Percentiles rank a stretch among this genome's conserved stretches.
These are phyloP conservation scores for Nothoprocta perdicaria DNA, from an alignment of 2,113 vertebrate species.

Conservation along the genomic window DNA sequence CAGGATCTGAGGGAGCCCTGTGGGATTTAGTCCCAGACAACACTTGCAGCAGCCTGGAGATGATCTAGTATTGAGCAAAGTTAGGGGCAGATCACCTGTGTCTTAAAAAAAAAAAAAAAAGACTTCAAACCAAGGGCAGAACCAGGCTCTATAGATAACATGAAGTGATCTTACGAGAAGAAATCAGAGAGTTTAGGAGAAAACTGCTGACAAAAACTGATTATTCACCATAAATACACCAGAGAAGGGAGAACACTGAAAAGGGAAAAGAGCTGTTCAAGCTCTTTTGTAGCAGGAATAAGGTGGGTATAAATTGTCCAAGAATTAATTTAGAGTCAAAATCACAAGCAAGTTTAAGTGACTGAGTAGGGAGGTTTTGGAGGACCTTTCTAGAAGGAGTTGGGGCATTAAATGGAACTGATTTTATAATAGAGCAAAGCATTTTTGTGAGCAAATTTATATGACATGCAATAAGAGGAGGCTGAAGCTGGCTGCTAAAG, in stretches of 20 bases:
- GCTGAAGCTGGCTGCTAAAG: neutral
- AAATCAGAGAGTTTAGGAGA: neutral
- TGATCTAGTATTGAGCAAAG: neutral
- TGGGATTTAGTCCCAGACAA: neutral
- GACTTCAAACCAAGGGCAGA: neutral
- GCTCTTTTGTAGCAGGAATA: neutral
- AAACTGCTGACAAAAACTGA: neutral
- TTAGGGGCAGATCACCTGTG: neutral
- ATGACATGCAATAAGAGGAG: neutral
- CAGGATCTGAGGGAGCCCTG: rapidly evolving
- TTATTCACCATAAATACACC: neutral
- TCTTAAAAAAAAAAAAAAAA: neutral
- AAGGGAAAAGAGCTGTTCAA: neutral
- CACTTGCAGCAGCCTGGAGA: neutral
- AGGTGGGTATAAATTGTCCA: neutral
- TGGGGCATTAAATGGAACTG: slow-evolving; percentile 16
- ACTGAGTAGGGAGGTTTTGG: neutral
- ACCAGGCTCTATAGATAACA: neutral
- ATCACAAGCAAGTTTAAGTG: neutral
- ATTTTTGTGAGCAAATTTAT: neutral
- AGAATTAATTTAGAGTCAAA: neutral
- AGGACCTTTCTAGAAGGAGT: neutral
- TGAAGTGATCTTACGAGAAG: neutral
- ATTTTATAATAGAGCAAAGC: slow-evolving; percentile 18
- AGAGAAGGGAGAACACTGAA: neutral